phyloP scores from a whole-genome alignment of 2,888 invertebrate species.

The Brachycybe producta region DNA sequence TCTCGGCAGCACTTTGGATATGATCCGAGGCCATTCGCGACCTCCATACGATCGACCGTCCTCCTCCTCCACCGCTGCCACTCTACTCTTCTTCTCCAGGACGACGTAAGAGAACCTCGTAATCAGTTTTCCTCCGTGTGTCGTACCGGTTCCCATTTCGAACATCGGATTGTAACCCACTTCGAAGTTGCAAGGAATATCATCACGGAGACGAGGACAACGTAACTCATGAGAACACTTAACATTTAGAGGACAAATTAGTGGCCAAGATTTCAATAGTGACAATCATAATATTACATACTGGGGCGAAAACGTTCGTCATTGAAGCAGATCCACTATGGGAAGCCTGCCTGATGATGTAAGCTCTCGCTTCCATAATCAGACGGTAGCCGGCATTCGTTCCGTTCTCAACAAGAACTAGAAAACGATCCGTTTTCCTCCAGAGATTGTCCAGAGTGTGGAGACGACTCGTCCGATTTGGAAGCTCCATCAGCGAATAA shows the following conservation, averaged over 20 bases:
- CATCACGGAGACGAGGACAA: constrained; percentile 58
- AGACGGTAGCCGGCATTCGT: constrained; percentile 65
- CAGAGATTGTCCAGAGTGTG: constrained; percentile 63
- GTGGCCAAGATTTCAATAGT: constrained; percentile 1
- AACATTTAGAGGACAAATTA: constrained; percentile 30
- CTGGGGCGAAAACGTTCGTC: neutral
- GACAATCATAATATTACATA: neutral
- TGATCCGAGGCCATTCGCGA: constrained; percentile 80
- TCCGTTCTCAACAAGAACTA: constrained; percentile 74
- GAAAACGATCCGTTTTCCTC: constrained; percentile 67
- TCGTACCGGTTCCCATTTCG: no score
- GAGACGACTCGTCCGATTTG: constrained; percentile 49
- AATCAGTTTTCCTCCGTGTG: no score
- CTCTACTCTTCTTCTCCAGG: constrained; percentile 18
- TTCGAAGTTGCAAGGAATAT: constrained; percentile 60
- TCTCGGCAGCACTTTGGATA: constrained; percentile 53
- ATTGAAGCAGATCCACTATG: constrained; percentile 1
- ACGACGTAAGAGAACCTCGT: constrained; percentile 21
- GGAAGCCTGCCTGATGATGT: constrained; percentile 37
- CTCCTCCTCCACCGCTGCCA: neutral
- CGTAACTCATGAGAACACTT: constrained; percentile 69
- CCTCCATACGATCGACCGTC: no score
- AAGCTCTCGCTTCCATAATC: constrained; percentile 72
- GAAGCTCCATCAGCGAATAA: constrained; percentile 66
- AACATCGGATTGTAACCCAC: constrained; percentile 42